Conservation (phyloP, 2,888 invertebrate species). For the Ochlodes sylvanus region DNA sequence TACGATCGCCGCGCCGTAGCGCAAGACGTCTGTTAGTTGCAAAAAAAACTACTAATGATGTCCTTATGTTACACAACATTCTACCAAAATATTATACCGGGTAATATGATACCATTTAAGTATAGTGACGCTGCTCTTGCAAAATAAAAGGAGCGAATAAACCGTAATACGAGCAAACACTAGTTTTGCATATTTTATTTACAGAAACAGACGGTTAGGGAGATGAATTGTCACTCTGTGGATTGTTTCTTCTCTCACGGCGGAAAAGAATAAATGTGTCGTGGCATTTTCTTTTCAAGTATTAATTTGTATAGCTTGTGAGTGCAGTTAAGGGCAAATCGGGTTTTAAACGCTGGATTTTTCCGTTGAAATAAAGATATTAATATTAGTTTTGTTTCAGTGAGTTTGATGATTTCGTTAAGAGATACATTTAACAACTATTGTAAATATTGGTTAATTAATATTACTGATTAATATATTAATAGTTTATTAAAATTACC, state of each 20-base stretch:
- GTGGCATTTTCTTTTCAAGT: constrained; percentile 20
- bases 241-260: constrained; percentile 58
- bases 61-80: too few species aligned
- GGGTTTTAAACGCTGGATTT: too few species aligned
- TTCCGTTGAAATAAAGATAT: too few species aligned
- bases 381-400: too few species aligned
- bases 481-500: too few species aligned
- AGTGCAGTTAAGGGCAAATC: neutral
- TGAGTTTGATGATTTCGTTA: too few species aligned
- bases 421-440: too few species aligned
- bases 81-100: neutral
- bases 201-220: constrained; percentile 62
- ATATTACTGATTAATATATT: too few species aligned
- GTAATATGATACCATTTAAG: neutral
- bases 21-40: too few species aligned
- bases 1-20: too few species aligned
- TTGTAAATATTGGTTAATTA: too few species aligned
- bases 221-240: constrained; percentile 77
- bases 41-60: too few species aligned
- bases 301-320: constrained; percentile 10
- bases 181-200: constrained; percentile 74
- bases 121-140: constrained; percentile 4
- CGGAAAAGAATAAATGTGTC: neutral
- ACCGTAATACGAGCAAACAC: constrained; percentile 57
- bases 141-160: constrained; percentile 34